Base-by-base conservation (phyloP, 2,888 invertebrate genomes). In the Rutpela maculata region DNA sequence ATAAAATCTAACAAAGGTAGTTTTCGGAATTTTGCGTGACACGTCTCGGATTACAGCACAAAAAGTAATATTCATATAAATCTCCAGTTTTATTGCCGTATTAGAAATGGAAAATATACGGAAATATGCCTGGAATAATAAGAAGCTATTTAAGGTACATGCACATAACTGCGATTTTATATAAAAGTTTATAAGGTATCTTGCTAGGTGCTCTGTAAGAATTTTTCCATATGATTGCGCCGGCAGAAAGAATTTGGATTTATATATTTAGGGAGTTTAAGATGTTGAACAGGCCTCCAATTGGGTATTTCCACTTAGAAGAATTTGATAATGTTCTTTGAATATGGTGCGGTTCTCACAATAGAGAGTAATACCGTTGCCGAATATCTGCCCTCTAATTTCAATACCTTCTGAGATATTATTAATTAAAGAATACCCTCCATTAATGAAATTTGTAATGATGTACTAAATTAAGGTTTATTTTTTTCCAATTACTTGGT, bases 1-100 rank as follows among this genome's bases (percentile, higher is more conserved):
- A 35, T 1, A 22, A 10, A 59, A 18, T 22, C 12, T 4, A 57
- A 19, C 19, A 59, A 59, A 22, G 12, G 59, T 22, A 59, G 19
- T 11, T 22, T 11, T 22, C 0, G 59, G n/a, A 26, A 11, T 22
- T 31, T 31, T 60, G 22, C 31, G 31, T 22, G 60, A 26, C 60
- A 60, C 60, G 60, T 26, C 9, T 15, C n/a, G 31, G 26, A 60
- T 60, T 60, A 60, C n/a, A 31, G 4, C n/a, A 59, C 10, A 22
- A 15, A 59, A 59, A 59, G 59, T 22, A 19, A 22, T 59, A 59
- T 59, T 59, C 19, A 59, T 59, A 60, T n/a, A 60, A 60, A 60
- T 26, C 26, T 60, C 7, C 12, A 26, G n/a, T 4, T 50, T 50
- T 60, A 60, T 22, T 5, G n/a, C 2, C 26, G 22, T 5, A 60